Evolutionary conservation across 1,140 invertebrate genomes (phyloP).

Genomic region (Ceratina japonica): DNA sequence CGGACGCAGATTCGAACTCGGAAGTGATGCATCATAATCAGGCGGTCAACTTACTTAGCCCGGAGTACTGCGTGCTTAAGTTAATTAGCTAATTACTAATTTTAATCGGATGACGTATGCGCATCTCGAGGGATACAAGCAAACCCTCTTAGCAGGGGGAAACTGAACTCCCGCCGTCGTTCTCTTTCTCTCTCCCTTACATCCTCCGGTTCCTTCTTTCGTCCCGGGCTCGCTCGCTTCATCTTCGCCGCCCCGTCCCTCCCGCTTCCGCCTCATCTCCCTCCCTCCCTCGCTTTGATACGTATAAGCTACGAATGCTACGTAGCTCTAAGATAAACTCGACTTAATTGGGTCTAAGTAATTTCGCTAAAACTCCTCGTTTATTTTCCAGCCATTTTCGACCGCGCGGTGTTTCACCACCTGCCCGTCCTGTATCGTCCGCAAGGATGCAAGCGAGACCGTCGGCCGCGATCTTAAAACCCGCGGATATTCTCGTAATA

Average conservation of each 20-base stretch:
- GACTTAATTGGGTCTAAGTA: slow-evolving; percentile 70
- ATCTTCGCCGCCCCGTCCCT: slow-evolving; percentile 27
- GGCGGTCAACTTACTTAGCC: slow-evolving; percentile 78
- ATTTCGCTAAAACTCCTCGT: slow-evolving; percentile 67
- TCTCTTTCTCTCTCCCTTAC: slow-evolving; percentile 22
- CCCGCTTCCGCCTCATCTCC: neutral
- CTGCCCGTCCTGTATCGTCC: neutral
- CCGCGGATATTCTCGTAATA: slow-evolving; percentile 15
- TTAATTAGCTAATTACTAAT: slow-evolving; percentile 81
- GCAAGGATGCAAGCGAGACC: neutral
- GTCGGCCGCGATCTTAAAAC: neutral
- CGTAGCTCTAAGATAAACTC: slow-evolving; percentile 51
- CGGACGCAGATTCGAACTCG: slow-evolving; percentile 62
- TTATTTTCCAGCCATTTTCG: slow-evolving; percentile 63
- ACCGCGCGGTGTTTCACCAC: neutral
- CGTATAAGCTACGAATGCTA: slow-evolving; percentile 50
- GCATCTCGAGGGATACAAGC: slow-evolving; percentile 80
- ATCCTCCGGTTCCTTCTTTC: neutral
- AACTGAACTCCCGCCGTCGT: slow-evolving; percentile 51
- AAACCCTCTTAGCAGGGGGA: slow-evolving; percentile 78
- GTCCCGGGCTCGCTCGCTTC: slow-evolving; percentile 5
- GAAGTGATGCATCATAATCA: slow-evolving; percentile 79
- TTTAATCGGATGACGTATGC: slow-evolving; percentile 81
- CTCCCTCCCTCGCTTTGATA: slow-evolving; percentile 44
- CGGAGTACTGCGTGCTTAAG: slow-evolving; percentile 74